Evolutionary conservation across 2,888 invertebrate species (phyloP).

Genomic region (Odiellus spinosus): DNA sequence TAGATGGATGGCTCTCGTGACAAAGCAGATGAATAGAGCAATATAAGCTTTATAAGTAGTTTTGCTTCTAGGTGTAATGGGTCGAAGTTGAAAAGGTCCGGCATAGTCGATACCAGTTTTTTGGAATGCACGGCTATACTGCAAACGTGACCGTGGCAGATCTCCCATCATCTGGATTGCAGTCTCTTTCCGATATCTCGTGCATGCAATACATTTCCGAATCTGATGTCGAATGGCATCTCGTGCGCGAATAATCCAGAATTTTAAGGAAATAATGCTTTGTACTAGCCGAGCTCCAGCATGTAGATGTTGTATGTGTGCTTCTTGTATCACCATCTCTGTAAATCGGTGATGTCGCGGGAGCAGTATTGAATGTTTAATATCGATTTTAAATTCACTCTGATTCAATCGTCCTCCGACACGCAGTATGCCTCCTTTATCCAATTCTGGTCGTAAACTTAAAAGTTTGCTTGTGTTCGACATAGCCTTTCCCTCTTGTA

Average conservation of each 20-base stretch:
- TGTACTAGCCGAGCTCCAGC: conserved; percentile 2
- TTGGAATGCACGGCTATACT: neutral
- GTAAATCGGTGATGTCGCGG: too few relatives aligned
- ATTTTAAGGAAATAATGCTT: neutral
- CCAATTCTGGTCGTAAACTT: too few relatives aligned
- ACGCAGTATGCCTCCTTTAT: conserved; percentile 11
- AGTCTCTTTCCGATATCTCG: neutral
- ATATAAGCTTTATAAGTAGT: conserved; percentile 9
- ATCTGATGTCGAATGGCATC: neutral
- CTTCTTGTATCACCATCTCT: conserved; percentile 7
- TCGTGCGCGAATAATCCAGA: conserved; percentile 5
- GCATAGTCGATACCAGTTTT: conserved; percentile 5
- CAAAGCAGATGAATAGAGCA: too few relatives aligned
- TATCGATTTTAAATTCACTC: conserved; percentile 5
- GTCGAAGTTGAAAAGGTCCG: conserved; percentile 5
- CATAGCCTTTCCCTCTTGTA: too few relatives aligned
- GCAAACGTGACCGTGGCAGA: conserved; percentile 3
- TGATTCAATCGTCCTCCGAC: conserved; percentile 16
- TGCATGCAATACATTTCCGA: conserved; percentile 4
- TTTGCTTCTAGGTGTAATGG: neutral
- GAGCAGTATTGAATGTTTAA: conserved; percentile 17
- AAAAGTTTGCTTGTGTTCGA: too few relatives aligned
- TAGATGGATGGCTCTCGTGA: too few relatives aligned
- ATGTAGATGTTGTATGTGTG: conserved; percentile 15
- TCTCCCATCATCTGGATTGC: conserved; percentile 2